Base-by-base conservation (phyloP, 2,797 vertebrate genomes). In the Gymnodraco acuticeps region DNA sequence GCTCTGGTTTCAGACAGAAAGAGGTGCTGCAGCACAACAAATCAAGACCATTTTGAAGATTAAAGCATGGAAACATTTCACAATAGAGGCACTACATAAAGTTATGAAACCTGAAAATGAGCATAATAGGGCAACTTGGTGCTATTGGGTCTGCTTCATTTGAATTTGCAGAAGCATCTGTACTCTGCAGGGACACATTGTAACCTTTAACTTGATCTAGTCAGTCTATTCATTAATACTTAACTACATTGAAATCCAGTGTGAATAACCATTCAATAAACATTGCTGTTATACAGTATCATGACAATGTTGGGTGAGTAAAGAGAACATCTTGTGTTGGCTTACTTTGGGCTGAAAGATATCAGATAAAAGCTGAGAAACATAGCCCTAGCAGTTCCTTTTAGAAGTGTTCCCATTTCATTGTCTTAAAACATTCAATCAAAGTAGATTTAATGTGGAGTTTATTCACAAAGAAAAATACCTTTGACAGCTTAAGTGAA, bases 141-240 rank as follows among this genome's bases (percentile, higher is more conserved):
- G 58, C 12, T n/a, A 10, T 20, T 20, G 52, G 5, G 27, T 41
- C 53, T 20, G n/a, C 20, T 13, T 71, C 7, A 1, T 66, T 55
- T 59, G 42, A 63, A 77, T 77, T 53, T 47, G 42, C 13, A n/a
- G 47, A 17, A 46, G 10, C n/a, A 51, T 43, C 61, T 19, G 15
- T 31, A 17, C 15, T 12, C 55, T 63, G 10, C 9, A 10, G 4
- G 4, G 31, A 41, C 54, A 33, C 41, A 52, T 45, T 41, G 48
- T 14, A 54, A 43, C 33, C 12, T 46, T 5, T 43, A 14, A 69
- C 4, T 4, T 0, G 5, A 46, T 13, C 17, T 10, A n/a, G 20
- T 67, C 47, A 54, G 38, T 12, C 27, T 66, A 5, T 41, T 73
- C 50, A 64, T 77, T 50, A 68, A 53, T 47, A 56, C 15, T 5